These are phyloP conservation scores for Propithecus deckenii DNA, from an alignment of 2,797 vertebrate genomes.

Conservation along the genomic window DNA sequence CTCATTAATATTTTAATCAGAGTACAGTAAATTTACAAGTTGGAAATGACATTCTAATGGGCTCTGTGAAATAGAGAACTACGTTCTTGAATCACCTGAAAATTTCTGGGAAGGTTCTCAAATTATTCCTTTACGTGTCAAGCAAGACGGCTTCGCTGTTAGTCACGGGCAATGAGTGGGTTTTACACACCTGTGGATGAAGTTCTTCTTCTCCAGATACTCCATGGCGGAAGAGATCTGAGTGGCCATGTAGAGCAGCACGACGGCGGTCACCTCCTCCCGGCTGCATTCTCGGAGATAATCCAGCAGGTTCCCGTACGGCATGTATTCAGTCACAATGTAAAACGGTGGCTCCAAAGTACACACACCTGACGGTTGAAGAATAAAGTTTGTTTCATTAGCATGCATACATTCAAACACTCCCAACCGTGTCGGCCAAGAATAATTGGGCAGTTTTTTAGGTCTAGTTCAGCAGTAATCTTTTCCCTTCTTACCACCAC, in stretches of 20 bases:
- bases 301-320: constrained; percentile 96
- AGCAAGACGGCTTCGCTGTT: neutral
- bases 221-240: constrained; percentile 99
- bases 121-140: neutral
- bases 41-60: neutral
- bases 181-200: constrained; percentile 95
- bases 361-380: constrained; percentile 90
- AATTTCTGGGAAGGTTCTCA: neutral
- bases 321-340: constrained; percentile 99
- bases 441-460: neutral
- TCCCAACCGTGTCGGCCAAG: neutral
- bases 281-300: constrained; percentile 97
- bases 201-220: constrained; percentile 99
- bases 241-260: constrained; percentile 98
- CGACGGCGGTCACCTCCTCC: constrained; percentile 97
- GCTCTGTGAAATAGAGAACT: neutral
- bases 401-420: neutral
- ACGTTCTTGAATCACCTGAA: neutral
- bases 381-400: neutral
- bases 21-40: neutral
- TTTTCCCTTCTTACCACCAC: neutral
- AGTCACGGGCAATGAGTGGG: neutral
- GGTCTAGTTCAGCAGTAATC: neutral
- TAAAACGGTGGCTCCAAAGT: constrained; percentile 99
- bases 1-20: constrained; percentile 20